These are phyloP conservation scores for Diuraphis noxia DNA, from an alignment of 1,140 invertebrate genomes.

Conservation along the genomic window DNA sequence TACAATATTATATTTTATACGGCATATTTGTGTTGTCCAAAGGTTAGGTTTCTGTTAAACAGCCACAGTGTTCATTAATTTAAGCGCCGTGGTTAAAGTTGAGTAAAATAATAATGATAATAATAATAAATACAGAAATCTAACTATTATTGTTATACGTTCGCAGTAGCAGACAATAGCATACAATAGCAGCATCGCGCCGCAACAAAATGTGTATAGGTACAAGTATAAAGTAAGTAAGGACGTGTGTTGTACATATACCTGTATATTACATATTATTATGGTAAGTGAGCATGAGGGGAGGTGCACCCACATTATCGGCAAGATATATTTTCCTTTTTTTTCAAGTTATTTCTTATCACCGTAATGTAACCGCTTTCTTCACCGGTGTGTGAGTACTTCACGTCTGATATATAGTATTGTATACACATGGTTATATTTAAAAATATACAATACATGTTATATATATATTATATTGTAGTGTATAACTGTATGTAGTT, in stretches of 20 bases:
- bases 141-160: background rate
- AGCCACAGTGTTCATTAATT: background rate
- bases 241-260: background rate
- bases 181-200: background rate
- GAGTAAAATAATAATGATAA: background rate
- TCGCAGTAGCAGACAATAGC: too few relatives aligned
- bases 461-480: background rate
- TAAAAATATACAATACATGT: background rate
- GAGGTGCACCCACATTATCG: background rate
- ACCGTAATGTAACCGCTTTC: background rate
- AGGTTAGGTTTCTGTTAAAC: background rate
- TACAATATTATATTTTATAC: background rate
- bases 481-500: background rate
- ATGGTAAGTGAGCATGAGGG: background rate
- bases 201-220: background rate
- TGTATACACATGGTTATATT: background rate
- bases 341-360: background rate
- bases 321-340: background rate
- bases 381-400: background rate
- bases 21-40: background rate
- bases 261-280: too few relatives aligned
- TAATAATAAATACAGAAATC: background rate
- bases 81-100: background rate
- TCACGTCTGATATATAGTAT: too few relatives aligned
- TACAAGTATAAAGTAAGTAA: background rate